Percentiles rank a stretch among this genome's conserved stretches.
Conservation (phyloP, 37 sponge, comb jelly and placozoan genomes). For the Tethya wilhelma region DNA sequence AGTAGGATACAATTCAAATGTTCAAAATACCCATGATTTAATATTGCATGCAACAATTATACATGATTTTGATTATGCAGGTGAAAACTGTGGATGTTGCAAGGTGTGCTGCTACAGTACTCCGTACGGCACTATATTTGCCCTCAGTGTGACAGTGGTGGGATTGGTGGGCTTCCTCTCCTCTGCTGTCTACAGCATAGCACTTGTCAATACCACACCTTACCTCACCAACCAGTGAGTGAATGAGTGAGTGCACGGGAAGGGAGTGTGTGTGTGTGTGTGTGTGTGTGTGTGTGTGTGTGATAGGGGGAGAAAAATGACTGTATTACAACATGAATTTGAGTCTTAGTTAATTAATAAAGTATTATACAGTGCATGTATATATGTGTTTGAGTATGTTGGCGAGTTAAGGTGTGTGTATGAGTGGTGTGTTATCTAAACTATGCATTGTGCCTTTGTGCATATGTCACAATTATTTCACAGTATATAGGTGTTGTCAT, state of each 20-base stretch:
- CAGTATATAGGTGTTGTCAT: too few species aligned
- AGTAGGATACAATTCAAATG: too few species aligned
- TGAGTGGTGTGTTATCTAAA: too few species aligned
- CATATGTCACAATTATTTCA: too few species aligned
- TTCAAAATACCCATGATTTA: neutral
- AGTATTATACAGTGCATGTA: too few species aligned
- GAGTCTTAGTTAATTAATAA: too few species aligned
- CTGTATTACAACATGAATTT: too few species aligned
- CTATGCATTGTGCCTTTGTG: too few species aligned
- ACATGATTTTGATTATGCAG: constrained; percentile 10
- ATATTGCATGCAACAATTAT: neutral
- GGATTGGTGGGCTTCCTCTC: constrained; percentile 70
- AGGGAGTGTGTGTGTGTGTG: neutral
- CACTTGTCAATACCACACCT: constrained; percentile 8
- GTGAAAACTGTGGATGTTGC: constrained; percentile 40
- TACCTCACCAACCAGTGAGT: constrained; percentile 54
- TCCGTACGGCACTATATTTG: constrained; percentile 64
- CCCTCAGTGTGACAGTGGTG: constrained; percentile 59
- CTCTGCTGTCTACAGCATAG: constrained; percentile 56
- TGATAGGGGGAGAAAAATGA: neutral
- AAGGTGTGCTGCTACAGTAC: constrained; percentile 79
- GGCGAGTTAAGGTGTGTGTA: too few species aligned
- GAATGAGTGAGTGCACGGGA: neutral
- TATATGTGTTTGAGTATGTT: too few species aligned
- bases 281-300: neutral